These are phyloP conservation scores for Lucilia cuprina DNA, from an alignment of 1,140 invertebrate genomes.

Conservation along the genomic window DNA sequence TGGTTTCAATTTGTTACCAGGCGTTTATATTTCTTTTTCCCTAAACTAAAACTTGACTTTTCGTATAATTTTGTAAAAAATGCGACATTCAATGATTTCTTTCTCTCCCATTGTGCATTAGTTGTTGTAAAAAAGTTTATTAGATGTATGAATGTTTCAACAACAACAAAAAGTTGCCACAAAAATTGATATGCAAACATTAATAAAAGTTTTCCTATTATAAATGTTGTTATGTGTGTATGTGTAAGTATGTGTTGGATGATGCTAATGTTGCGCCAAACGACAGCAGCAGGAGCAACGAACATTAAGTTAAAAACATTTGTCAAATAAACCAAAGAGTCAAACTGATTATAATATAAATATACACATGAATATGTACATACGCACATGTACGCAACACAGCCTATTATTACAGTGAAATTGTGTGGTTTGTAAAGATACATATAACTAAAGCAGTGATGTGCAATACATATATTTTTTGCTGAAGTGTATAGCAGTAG, in stretches of 20 bases:
- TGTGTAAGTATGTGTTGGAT: not conserved
- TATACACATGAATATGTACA: not conserved
- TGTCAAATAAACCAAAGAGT: not conserved
- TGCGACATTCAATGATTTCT: too few relatives aligned
- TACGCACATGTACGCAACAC: not conserved
- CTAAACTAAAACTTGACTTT: too few relatives aligned
- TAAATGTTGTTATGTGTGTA: not conserved
- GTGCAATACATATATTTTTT: too few relatives aligned
- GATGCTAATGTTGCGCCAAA: not conserved
- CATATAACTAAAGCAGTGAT: not conserved
- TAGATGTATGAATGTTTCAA: not conserved
- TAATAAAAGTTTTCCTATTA: not conserved
- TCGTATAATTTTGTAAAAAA: too few relatives aligned
- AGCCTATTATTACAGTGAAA: not conserved
- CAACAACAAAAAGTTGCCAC: not conserved
- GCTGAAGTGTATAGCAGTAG: too few relatives aligned
- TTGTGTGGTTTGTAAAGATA: not conserved
- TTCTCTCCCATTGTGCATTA: too few relatives aligned
- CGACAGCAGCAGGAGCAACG: too few relatives aligned
- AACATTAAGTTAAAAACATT: not conserved
- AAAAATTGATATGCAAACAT: conserved; percentile 10
- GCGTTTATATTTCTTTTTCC: too few relatives aligned
- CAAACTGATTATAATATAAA: not conserved
- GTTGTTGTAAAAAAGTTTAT: too few relatives aligned
- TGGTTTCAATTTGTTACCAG: too few relatives aligned